A percentile compares a stretch with the other conserved stretches of the same genome.
These are phyloP conservation scores for Luperina nickerlii DNA, from an alignment of 2,888 invertebrate genomes.

Conservation along the genomic window DNA sequence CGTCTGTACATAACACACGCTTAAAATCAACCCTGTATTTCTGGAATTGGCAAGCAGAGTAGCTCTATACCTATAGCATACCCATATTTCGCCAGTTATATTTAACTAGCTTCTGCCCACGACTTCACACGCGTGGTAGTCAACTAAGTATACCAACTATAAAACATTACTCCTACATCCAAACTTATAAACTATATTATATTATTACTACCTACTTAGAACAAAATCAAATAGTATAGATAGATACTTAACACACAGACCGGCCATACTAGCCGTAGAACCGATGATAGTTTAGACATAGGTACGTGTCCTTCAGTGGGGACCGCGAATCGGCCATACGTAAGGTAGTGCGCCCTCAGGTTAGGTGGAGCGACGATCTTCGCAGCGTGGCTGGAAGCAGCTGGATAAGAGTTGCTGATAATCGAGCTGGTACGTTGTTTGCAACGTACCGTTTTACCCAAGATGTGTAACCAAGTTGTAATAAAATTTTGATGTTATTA, in stretches of 20 bases:
- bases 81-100: neutral
- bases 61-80: neutral
- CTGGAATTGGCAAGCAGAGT: neutral
- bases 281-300: neutral
- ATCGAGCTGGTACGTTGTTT: neutral
- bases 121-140: neutral
- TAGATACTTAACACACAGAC: neutral
- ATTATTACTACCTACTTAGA: neutral
- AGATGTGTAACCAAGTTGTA: no score
- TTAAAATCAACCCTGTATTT: neutral
- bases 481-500: no score
- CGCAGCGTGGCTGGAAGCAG: neutral
- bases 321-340: neutral
- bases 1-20: no score
- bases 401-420: neutral
- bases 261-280: neutral
- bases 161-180: neutral
- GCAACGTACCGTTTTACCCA: no score
- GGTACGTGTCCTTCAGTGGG: neutral
- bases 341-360: neutral
- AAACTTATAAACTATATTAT: neutral
- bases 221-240: neutral
- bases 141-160: neutral
- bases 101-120: neutral
- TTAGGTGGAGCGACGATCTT: neutral